phyloP scores from a whole-genome alignment of 2,888 invertebrate genomes.

The Agonopterix heracliana region DNA sequence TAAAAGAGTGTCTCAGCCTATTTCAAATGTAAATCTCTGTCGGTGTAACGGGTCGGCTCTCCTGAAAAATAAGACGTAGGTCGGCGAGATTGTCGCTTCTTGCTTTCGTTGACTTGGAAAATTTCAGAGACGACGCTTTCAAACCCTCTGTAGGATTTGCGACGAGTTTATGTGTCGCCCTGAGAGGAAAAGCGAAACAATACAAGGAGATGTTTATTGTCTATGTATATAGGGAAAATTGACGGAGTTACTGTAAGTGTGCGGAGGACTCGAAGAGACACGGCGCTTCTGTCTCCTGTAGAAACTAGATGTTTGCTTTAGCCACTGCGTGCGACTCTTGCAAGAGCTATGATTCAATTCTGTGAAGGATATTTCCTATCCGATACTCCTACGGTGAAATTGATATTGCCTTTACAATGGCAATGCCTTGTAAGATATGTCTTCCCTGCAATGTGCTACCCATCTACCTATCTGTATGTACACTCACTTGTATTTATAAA shows the following conservation, averaged over 20 bases:
- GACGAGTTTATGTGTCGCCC: slow-evolving; percentile 51
- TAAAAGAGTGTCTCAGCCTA: slow-evolving; percentile 57
- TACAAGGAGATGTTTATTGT: slow-evolving; percentile 21
- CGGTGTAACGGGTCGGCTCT: slow-evolving; percentile 59
- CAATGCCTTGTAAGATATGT: background rate
- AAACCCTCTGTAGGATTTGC: slow-evolving; percentile 51
- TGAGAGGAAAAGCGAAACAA: slow-evolving; percentile 52
- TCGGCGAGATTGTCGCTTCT: slow-evolving; percentile 57
- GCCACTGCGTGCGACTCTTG: slow-evolving; percentile 10
- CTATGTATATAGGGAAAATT: slow-evolving; percentile 33
- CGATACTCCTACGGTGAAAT: slow-evolving; percentile 18
- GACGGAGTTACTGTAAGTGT: slow-evolving; percentile 20
- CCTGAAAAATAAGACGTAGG: slow-evolving; percentile 62
- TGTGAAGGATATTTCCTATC: slow-evolving; percentile 16
- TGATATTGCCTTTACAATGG: slow-evolving; percentile 17
- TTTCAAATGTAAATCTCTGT: slow-evolving; percentile 68
- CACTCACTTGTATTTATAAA: too few species aligned
- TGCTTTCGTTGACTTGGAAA: slow-evolving; percentile 58
- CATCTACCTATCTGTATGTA: too few species aligned
- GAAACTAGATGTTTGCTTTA: slow-evolving; percentile 3
- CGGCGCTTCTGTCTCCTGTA: background rate
- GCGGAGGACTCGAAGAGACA: background rate
- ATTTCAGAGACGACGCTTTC: slow-evolving; percentile 47
- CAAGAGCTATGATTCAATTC: slow-evolving; percentile 24
- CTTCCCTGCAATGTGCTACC: too few species aligned